Conservation (phyloP, 2,113 vertebrate species). For the Girardinichthys multiradiatus region DNA sequence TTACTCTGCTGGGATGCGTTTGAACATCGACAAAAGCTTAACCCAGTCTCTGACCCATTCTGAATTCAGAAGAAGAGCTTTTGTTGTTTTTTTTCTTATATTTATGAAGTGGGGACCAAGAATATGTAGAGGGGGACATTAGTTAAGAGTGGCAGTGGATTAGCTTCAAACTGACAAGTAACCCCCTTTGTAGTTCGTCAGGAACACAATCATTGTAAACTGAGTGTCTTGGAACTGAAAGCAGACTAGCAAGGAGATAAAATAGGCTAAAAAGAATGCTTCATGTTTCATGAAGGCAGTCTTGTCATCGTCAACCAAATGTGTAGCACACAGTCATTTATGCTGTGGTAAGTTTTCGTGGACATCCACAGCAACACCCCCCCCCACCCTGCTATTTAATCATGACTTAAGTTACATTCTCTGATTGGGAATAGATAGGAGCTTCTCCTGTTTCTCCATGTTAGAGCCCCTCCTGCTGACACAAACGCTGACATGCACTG, state of each 20-base stretch:
- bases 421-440: slow-evolving; percentile 66
- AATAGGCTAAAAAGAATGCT: slow-evolving; percentile 23
- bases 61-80: slow-evolving; percentile 58
- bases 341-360: slow-evolving; percentile 4
- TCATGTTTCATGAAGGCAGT: slow-evolving; percentile 21
- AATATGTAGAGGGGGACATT: slow-evolving; percentile 1
- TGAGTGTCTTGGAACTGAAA: slow-evolving; percentile 41
- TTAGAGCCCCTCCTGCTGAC: slow-evolving; percentile 44
- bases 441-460: slow-evolving; percentile 58
- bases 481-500: slow-evolving; percentile 28
- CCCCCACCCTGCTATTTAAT: neutral
- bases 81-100: slow-evolving; percentile 5
- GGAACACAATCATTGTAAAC: slow-evolving; percentile 7
- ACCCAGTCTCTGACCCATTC: slow-evolving; percentile 70
- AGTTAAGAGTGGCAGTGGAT: slow-evolving; percentile 63
- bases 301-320: slow-evolving; percentile 25
- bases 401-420: slow-evolving; percentile 50
- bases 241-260: slow-evolving; percentile 6
- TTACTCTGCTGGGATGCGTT: slow-evolving; percentile 68
- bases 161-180: slow-evolving; percentile 61
- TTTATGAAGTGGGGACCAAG: slow-evolving; percentile 5
- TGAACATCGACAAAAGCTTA: slow-evolving; percentile 74
- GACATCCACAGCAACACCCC: slow-evolving; percentile 14
- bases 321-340: slow-evolving; percentile 3
- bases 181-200: slow-evolving; percentile 47